Base-by-base conservation (phyloP, 2,888 invertebrate species). In the Keiferia lycopersicella region DNA sequence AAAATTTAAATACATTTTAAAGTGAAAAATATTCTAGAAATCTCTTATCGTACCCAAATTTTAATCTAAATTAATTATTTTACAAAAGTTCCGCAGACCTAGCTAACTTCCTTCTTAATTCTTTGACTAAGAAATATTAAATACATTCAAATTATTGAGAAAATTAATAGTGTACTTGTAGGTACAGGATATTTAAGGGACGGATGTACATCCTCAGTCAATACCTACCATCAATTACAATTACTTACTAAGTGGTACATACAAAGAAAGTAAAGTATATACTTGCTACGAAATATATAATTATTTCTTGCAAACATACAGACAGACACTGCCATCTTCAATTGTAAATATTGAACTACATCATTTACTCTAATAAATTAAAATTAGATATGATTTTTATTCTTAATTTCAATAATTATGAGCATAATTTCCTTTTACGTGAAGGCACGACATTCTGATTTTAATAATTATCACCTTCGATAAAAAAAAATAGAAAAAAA, bases 1-100 rank as follows among this genome's bases (percentile, higher is more conserved):
- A 76, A 83, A 83, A 77, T 78, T 89, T 89, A 88, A 89, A 90
- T 90, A 91, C 86, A 90, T 79, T 84, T 81, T 77, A 34, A 76
- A 82, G 74, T 82, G 79, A 79, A 79, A 80, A 81, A 80, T 82
- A 83, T 75, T 80, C 80, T 79, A 73, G 70, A 73, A 75, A 78
- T 77, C 75, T 78, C 80, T 76, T 73, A 79, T 76, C 78, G 70
- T 78, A 80, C 75, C 70, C 71, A 63, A 71, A 72, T 71, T 73
- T 26, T 59, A 79, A 68, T 74, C 78, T 80, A 81, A 68, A 81
- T 73, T 77, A 76, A 80, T 84, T 78, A 82, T 78, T 83, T 81
- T 84, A 85, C 83, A 84, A 78, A 76, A 75, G 74, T 68, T 73
- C 69, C 71, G 65, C 59, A 67, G 61, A 64, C 73, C 75, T 75